Base-by-base conservation (phyloP, 1,140 invertebrate genomes). In the Hyphantria cunea region DNA sequence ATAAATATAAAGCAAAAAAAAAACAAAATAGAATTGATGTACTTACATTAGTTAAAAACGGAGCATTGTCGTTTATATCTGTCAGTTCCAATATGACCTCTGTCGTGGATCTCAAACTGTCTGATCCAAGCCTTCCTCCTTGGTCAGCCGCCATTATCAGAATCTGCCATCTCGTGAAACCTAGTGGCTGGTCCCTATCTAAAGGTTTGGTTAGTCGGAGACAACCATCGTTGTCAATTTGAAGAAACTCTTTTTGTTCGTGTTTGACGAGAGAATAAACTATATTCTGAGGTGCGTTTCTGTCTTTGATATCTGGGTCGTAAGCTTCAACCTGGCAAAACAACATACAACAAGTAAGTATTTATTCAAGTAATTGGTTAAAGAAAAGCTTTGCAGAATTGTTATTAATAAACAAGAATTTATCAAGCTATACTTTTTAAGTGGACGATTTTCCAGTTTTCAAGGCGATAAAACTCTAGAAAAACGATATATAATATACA, bases 51-150 rank as follows among this genome's bases (percentile, higher is more conserved):
- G 96, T 94, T 50, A 98, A 90, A 80, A 94, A 96, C 0, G 97
- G 97, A 0, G 95, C 95, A 87, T 98, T 98, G 76, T 98, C 97
- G 78, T 98, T 98, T 55, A 98, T 96, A 74, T 98, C 97, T 3
- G 92, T 93, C 1, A 98, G 81, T 33, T 93, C 93, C 39, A 98
- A 95, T 14, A 94, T 93, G 0, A 98, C 94, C 78, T 95, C 94
- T 0, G 94, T 93, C 0, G 93, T 93, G 0, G 90, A 91, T 9
- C 91, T 90, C 7, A 96, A 82, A 11, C 93, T 94, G 85, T 94
- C 37, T 87, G 92, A 59, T 80, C 87, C 87, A 14, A 88, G 64
- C 61, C 77, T 80, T 8, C 86, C 92, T 0, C 94, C 95, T 60
- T 97, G 95, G 85, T 99, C 97, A 64, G 93, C 92, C 1, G 97